Percentiles rank a stretch among this genome's conserved stretches.
Conservation (phyloP, 2,888 invertebrate genomes). For the Terebella lapidaria region DNA sequence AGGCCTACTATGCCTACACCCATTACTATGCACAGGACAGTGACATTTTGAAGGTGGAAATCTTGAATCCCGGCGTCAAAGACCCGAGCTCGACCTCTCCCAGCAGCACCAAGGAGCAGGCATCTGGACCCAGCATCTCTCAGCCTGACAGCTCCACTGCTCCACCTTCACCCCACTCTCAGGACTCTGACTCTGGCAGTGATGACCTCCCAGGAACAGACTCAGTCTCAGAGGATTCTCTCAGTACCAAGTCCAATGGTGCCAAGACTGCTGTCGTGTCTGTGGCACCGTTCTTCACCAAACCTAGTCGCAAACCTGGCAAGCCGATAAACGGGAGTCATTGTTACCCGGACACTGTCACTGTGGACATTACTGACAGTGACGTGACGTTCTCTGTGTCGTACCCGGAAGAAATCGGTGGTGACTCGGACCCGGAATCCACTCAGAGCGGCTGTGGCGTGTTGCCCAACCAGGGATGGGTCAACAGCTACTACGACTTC, state of each 20-base stretch:
- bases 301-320: not conserved
- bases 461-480: too few relatives aligned
- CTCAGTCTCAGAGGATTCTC: not conserved
- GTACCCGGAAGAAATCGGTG: not conserved
- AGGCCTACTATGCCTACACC: constrained; percentile 20
- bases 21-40: constrained; percentile 12
- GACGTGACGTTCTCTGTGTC: constrained; percentile 30
- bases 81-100: too few relatives aligned
- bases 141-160: not conserved
- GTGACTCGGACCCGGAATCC: not conserved
- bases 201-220: not conserved
- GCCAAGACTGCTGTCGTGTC: not conserved
- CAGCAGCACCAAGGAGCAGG: not conserved
- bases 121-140: not conserved
- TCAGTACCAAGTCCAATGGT: too few relatives aligned
- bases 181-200: not conserved
- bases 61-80: too few relatives aligned
- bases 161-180: too few relatives aligned
- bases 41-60: constrained; percentile 11
- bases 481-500: not conserved
- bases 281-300: not conserved
- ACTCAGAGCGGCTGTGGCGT: too few relatives aligned
- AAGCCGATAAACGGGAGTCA: too few relatives aligned
- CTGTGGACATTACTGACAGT: constrained; percentile 43
- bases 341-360: constrained; percentile 25